Base-by-base conservation (phyloP, 2,888 invertebrate species). In the Alcis repandata region DNA sequence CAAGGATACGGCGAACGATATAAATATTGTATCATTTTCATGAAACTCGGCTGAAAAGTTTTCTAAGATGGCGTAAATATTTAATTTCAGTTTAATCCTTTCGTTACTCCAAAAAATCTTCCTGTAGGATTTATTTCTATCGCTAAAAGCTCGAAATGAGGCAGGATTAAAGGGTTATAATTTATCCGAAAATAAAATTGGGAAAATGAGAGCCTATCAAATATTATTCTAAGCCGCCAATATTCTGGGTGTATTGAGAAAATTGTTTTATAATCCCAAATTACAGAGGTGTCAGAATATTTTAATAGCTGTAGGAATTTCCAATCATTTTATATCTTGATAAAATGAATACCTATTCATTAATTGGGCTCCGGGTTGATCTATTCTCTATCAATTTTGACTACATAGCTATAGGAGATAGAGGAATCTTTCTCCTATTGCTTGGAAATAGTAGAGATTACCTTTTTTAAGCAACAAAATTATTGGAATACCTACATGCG, bases 21-120 rank as follows among this genome's bases (percentile, higher is more conserved):
- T 80, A 80, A 82, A 83, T 80, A 79, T 80, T 81, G 54, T 64
- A 81, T 73, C 73, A 74, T 76, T 76, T 73, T 74, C 71, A 48
- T 67, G 59, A 74, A 77, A 75, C 75, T 71, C 75, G 70, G 63
- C 74, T 75, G 71, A 71, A 32, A 76, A 77, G 69, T 77, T 77
- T 58, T 48, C 38, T 51, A 56, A 48, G 20, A 45, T 53, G 59
- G 49, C 45, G 70, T 73, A 61, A 49, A 58, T 69, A 64, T 70
- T 68, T 54, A 68, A 70, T 63, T 66, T 57, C 41, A 41, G 38
- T 32, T 65, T 54, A 60, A 65, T 60, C 60, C 46, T 46, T 43
- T 19, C 22, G 38, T 22, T 46, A 19, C 43, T 43, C 11, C 20
- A 19, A 19, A 41, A 59, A 43, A 20, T 9, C n/a, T 19, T n/a